Base-by-base conservation (phyloP, 2,113 vertebrate genomes). In the Pterophyllum scalare region DNA sequence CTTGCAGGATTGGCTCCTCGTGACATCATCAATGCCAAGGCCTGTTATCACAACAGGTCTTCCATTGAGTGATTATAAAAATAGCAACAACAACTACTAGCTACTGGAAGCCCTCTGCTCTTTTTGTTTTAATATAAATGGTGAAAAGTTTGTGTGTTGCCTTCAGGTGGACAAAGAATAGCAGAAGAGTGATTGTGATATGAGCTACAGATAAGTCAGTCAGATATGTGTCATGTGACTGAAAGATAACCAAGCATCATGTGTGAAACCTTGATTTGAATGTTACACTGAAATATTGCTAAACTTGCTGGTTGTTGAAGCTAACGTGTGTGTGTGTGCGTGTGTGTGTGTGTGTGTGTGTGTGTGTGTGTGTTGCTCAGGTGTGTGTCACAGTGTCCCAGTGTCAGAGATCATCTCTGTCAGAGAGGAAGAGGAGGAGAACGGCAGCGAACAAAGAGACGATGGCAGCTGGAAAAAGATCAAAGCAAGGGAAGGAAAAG, bases 401-500 rank as follows among this genome's bases (percentile, higher is more conserved):
- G 87, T 96, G 52, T 95, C 96, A 0, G 97, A 98, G 89, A 97
- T 98, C 77, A 93, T 98, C 90, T 91, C 96, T 0, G 96, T 98
- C 13, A 95, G 95, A 87, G 97, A 98, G 91, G 91, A 91, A 0
- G 96, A 97, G 15, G 43, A 91, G 7, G 92, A 89, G 1, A 86
- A 82, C 74, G 6, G 77, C 76, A 76, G 54, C 40, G 76, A 52
- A 35, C 28, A 4, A 43, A 90, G 83, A 88, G 85, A 93, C 22
- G 85, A 91, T 77, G 90, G 97, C 75, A 97, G 94, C 83, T 99
- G 98, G 98, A 97, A 97, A 80, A 98, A 82, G 88, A 96, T 91
- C 49, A 74, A 59, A 72, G 91, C 88, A 75, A 33, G 58, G 26
- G 56, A 89, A 76, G 83, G 79, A 75, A 85, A 88, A 81, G 91